Evolutionary conservation across 2,888 invertebrate genomes (phyloP).

Genomic region (Choreutis nemorana): DNA sequence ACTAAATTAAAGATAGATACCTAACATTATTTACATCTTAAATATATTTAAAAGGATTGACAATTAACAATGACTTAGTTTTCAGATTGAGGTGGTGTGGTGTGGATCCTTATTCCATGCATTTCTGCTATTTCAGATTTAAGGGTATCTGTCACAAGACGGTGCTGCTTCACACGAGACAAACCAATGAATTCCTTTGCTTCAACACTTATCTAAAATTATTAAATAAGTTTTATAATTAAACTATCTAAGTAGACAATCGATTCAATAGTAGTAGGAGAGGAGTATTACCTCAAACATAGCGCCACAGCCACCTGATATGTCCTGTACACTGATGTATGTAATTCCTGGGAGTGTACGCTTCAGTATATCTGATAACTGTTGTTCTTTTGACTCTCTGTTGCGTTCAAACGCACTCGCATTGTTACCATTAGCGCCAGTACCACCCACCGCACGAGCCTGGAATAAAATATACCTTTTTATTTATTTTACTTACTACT

Average conservation of each 20-base stretch:
- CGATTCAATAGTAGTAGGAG: neutral
- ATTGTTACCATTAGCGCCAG: slow-evolving; percentile 6
- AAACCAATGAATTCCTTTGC: slow-evolving; percentile 75
- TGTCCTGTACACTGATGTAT: slow-evolving; percentile 72
- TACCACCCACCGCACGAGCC: slow-evolving; percentile 24
- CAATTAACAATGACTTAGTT: slow-evolving; percentile 8
- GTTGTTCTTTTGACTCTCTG: slow-evolving; percentile 40
- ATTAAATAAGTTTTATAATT: neutral
- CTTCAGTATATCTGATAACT: slow-evolving; percentile 33
- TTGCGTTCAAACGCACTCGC: slow-evolving; percentile 35
- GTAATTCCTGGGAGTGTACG: slow-evolving; percentile 69
- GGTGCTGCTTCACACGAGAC: slow-evolving; percentile 76
- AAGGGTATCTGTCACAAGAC: slow-evolving; percentile 74
- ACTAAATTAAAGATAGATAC: too few relatives aligned
- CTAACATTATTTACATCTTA: neutral
- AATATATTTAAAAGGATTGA: neutral
- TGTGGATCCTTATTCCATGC: slow-evolving; percentile 84
- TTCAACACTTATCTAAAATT: slow-evolving; percentile 66
- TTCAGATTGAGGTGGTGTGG: slow-evolving; percentile 50
- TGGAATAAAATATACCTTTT: slow-evolving; percentile 10
- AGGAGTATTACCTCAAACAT: slow-evolving; percentile 72
- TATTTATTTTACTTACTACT: slow-evolving; percentile 3
- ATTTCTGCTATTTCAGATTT: slow-evolving; percentile 82
- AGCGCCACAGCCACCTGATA: slow-evolving; percentile 83
- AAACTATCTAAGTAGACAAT: neutral